A percentile compares a stretch with the other conserved stretches of the same genome.
These are phyloP conservation scores for Falcunculus frontatus DNA, from an alignment of 2,113 vertebrate species.

Conservation along the genomic window DNA sequence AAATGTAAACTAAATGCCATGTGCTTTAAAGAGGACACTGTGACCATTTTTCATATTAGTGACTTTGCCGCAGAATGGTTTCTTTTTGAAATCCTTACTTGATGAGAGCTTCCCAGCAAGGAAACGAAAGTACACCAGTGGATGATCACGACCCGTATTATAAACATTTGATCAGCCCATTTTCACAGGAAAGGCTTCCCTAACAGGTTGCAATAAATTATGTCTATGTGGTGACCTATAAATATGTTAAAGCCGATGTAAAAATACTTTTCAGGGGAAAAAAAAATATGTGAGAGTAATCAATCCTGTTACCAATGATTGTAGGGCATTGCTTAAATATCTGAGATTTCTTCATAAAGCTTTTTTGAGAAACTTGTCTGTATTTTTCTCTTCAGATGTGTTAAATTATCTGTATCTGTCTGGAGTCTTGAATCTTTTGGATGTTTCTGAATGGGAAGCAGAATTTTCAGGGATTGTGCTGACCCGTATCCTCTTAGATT, in stretches of 20 bases:
- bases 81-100: neutral
- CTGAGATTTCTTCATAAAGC: neutral
- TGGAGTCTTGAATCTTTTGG: neutral
- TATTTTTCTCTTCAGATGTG: neutral
- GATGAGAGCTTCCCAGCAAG: neutral
- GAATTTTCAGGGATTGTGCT: neutral
- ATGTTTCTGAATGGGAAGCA: neutral
- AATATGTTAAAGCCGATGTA: neutral
- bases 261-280: neutral
- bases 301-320: neutral
- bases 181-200: neutral
- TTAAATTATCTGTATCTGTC: neutral
- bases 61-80: neutral
- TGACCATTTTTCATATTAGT: neutral
- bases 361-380: neutral
- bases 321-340: neutral
- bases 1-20: neutral
- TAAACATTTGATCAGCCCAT: neutral
- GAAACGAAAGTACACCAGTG: neutral
- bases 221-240: neutral
- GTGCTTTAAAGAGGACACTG: neutral
- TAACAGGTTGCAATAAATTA: neutral
- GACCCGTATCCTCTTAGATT: neutral
- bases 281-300: neutral
- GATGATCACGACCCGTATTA: neutral